Evolutionary conservation across 1,140 invertebrate genomes (phyloP).

Genomic region (Stegodyphus mimosarum): DNA sequence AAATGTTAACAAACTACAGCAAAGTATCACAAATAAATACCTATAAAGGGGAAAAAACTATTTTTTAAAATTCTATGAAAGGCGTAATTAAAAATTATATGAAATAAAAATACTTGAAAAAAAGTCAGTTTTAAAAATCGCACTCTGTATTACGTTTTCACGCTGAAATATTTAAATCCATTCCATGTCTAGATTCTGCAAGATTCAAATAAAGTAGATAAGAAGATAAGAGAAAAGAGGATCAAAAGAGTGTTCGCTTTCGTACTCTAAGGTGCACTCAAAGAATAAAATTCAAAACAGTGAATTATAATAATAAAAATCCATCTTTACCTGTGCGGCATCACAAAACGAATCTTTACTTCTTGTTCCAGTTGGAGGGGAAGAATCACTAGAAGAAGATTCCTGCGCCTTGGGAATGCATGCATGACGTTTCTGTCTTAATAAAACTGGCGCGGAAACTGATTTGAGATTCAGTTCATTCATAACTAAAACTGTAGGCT

Average conservation of each 20-base stretch:
- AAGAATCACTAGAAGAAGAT: slow-evolving; percentile 55
- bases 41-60: too few relatives aligned
- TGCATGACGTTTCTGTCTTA: slow-evolving; percentile 32
- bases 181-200: too few relatives aligned
- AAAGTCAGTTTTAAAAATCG: too few relatives aligned
- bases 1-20: too few relatives aligned
- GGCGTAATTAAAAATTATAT: too few relatives aligned
- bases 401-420: neutral
- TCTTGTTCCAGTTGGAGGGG: slow-evolving; percentile 26
- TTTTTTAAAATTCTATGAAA: too few relatives aligned
- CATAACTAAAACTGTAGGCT: slow-evolving; percentile 48
- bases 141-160: too few relatives aligned
- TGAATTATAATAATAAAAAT: neutral
- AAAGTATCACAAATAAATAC: too few relatives aligned
- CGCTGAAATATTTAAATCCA: too few relatives aligned
- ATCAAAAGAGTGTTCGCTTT: neutral
- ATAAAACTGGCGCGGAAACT: slow-evolving; percentile 35
- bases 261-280: neutral
- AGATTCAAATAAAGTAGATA: neutral
- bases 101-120: too few relatives aligned
- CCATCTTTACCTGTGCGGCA: slow-evolving; percentile 20
- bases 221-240: slow-evolving; percentile 14
- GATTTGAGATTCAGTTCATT: slow-evolving; percentile 48
- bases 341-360: slow-evolving; percentile 11
- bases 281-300: neutral